phyloP scores from a whole-genome alignment of 2,113 vertebrate species.

The Patagioenas fasciata region DNA sequence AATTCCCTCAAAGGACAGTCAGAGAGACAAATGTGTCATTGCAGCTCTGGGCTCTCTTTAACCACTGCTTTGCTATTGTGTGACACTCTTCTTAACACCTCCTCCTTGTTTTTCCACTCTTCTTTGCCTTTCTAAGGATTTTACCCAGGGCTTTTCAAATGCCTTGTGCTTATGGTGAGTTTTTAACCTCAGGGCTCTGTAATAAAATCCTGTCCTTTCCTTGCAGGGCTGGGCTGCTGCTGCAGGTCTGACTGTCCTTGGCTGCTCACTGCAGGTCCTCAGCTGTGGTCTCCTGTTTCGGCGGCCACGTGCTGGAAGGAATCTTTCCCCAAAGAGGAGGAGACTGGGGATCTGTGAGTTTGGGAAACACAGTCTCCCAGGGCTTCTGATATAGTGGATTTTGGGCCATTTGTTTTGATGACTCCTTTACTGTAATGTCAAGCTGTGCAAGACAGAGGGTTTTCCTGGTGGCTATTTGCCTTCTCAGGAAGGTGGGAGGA shows the following conservation, averaged over 20 bases:
- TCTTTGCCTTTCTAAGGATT: not conserved
- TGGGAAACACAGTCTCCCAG: not conserved
- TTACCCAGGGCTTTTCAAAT: not conserved
- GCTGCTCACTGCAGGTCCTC: not conserved
- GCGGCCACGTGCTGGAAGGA: accelerated
- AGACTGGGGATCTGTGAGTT: not conserved
- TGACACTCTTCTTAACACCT: not conserved
- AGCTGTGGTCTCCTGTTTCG: not conserved
- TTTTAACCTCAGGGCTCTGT: not conserved
- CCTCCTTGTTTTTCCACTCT: not conserved
- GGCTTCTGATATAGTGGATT: not conserved
- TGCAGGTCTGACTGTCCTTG: not conserved
- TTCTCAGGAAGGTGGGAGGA: not conserved
- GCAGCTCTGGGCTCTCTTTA: not conserved
- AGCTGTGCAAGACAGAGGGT: not conserved
- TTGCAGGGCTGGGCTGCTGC: not conserved
- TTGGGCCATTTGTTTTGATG: not conserved
- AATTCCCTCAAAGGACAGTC: not conserved
- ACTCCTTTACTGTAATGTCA: not conserved
- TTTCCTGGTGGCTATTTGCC: not conserved
- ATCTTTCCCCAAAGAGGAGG: not conserved
- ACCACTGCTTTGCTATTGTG: accelerated
- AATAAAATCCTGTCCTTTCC: accelerated
- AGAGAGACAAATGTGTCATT: not conserved
- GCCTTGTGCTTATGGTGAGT: not conserved